These are phyloP conservation scores for Vidua chalybeata DNA, from an alignment of 2,113 vertebrate genomes.

Conservation along the genomic window DNA sequence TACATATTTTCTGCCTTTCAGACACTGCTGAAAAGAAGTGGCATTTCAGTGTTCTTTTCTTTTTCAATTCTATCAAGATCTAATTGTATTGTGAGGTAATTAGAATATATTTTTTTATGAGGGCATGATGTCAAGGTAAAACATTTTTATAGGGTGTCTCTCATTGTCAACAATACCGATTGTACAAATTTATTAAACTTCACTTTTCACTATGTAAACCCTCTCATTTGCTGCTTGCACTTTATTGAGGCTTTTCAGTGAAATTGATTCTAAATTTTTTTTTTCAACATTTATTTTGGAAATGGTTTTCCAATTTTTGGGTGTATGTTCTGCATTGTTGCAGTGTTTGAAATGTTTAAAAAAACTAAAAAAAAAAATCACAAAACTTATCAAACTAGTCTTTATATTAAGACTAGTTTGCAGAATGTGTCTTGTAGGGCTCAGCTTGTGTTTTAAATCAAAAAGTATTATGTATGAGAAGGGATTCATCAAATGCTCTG, in stretches of 20 bases:
- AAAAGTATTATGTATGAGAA: not conserved
- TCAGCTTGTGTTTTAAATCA: not conserved
- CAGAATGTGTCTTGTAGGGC: not conserved
- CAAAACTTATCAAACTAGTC: not conserved
- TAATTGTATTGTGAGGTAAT: not conserved
- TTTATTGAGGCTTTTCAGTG: slow-evolving; percentile 12
- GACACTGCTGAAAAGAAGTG: not conserved
- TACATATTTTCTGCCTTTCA: not conserved
- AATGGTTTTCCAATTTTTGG: not conserved
- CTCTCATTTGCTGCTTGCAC: slow-evolving; percentile 29
- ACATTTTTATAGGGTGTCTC: not conserved
- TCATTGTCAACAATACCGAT: not conserved
- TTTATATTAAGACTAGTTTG: not conserved
- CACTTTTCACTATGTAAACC: not conserved
- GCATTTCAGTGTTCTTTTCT: not conserved
- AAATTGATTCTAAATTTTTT: not conserved
- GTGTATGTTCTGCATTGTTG: not conserved
- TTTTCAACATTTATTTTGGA: not conserved
- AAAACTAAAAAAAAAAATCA: not conserved
- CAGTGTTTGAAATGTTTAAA: not conserved
- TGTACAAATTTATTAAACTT: slow-evolving; percentile 40
- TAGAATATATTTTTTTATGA: slow-evolving; percentile 55
- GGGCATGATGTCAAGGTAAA: not conserved
- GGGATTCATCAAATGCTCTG: not conserved
- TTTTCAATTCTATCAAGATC: not conserved